Evolutionary conservation across 2,797 vertebrate genomes (phyloP).

Genomic region (Molothrus aeneus): DNA sequence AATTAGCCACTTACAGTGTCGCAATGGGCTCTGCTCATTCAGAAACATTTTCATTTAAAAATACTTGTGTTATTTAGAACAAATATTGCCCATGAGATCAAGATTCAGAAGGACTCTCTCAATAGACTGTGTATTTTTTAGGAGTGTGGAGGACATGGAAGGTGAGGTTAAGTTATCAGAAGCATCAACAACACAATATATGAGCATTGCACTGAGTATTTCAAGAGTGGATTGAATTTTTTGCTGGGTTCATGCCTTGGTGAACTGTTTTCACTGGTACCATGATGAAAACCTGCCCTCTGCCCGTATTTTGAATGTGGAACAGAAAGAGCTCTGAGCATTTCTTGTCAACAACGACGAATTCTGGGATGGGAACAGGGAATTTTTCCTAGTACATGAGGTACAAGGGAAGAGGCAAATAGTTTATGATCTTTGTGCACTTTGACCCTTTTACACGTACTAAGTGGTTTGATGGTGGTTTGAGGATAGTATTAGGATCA

Average conservation of each 20-base stretch:
- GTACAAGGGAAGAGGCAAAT: not conserved
- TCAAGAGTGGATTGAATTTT: not conserved
- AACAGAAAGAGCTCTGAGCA: not conserved
- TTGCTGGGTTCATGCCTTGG: not conserved
- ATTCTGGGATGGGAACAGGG: not conserved
- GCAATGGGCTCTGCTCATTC: not conserved
- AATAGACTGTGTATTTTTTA: not conserved
- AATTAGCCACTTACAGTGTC: not conserved
- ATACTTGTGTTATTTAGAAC: not conserved
- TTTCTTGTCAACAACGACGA: not conserved
- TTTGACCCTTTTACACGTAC: not conserved
- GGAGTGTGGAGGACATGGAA: not conserved
- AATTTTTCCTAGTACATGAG: not conserved
- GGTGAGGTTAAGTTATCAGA: not conserved
- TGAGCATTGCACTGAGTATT: accelerated
- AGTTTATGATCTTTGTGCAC: not conserved
- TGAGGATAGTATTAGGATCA: not conserved
- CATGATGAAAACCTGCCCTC: not conserved
- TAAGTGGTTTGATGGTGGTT: not conserved
- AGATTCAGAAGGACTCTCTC: not conserved
- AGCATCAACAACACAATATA: not conserved
- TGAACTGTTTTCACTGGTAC: not conserved
- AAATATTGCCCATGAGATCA: not conserved
- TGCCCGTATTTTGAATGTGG: not conserved
- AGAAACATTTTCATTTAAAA: not conserved